phyloP scores from a whole-genome alignment of 2,888 invertebrate species.

The Hedya salicella region DNA sequence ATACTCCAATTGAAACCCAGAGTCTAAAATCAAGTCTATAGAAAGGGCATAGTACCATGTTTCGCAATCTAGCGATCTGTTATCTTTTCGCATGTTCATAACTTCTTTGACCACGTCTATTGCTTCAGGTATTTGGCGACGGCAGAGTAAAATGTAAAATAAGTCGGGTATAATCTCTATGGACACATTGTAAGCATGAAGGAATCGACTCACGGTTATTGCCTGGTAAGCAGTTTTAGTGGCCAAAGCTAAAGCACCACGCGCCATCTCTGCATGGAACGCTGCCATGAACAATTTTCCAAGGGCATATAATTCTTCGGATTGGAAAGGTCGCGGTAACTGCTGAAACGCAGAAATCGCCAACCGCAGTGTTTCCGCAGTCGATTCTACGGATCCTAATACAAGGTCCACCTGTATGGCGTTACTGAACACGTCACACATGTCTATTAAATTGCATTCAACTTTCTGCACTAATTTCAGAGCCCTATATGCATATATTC shows the following conservation, averaged over 20 bases:
- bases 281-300: conserved; percentile 75
- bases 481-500: conserved; percentile 63
- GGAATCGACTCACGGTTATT: conserved; percentile 71
- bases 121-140: conserved; percentile 78
- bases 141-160: conserved; percentile 71
- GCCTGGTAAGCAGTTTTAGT: conserved; percentile 74
- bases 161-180: conserved; percentile 76
- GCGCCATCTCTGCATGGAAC: conserved; percentile 72
- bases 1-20: conserved; percentile 82
- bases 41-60: conserved; percentile 85
- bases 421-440: conserved; percentile 78
- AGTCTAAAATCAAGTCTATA: conserved; percentile 84
- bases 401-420: conserved; percentile 77
- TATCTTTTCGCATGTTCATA: conserved; percentile 56
- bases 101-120: conserved; percentile 74
- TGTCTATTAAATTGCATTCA: conserved; percentile 67
- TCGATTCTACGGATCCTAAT: conserved; percentile 66
- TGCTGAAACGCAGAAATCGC: conserved; percentile 62
- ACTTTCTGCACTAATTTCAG: conserved; percentile 67
- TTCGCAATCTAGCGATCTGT: conserved; percentile 62
- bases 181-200: conserved; percentile 71
- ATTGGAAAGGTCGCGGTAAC: conserved; percentile 63
- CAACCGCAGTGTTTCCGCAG: conserved; percentile 68
- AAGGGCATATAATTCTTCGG: conserved; percentile 74
- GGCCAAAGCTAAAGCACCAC: conserved; percentile 63